phyloP scores from a whole-genome alignment of 1,140 invertebrate genomes.

The Drosophila melanica region DNA sequence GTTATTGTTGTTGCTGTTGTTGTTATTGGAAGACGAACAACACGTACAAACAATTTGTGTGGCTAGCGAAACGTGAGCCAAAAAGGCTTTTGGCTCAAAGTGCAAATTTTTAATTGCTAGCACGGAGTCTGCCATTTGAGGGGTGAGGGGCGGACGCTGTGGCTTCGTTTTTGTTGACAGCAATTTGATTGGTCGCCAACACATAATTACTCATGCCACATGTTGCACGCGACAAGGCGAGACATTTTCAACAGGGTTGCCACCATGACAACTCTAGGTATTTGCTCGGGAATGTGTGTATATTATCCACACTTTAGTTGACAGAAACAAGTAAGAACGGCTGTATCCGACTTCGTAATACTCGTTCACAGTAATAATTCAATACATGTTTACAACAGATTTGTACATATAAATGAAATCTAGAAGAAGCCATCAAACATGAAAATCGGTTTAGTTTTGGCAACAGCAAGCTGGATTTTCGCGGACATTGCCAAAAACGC shows the following conservation, averaged over 20 bases:
- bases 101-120: constrained; percentile 64
- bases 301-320: not conserved
- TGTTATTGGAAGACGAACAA: constrained; percentile 29
- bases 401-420: no score
- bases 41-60: constrained; percentile 71
- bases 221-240: constrained; percentile 32
- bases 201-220: constrained; percentile 68
- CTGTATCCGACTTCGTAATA: no score
- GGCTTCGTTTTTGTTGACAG: constrained; percentile 39
- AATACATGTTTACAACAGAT: no score
- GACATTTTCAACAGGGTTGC: constrained; percentile 8
- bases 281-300: not conserved
- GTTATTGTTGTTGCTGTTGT: constrained; percentile 2
- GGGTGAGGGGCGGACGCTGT: not conserved
- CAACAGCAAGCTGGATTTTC: no score
- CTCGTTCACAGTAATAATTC: no score
- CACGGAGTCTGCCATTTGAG: not conserved
- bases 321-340: not conserved
- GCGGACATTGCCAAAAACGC: no score
- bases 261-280: not conserved
- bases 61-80: constrained; percentile 31
- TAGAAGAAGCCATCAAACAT: no score
- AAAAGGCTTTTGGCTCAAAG: constrained; percentile 4
- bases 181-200: constrained; percentile 43
- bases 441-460: no score